Evolutionary conservation across 2,113 vertebrate species (phyloP).

Genomic region (Clarias magur): DNA sequence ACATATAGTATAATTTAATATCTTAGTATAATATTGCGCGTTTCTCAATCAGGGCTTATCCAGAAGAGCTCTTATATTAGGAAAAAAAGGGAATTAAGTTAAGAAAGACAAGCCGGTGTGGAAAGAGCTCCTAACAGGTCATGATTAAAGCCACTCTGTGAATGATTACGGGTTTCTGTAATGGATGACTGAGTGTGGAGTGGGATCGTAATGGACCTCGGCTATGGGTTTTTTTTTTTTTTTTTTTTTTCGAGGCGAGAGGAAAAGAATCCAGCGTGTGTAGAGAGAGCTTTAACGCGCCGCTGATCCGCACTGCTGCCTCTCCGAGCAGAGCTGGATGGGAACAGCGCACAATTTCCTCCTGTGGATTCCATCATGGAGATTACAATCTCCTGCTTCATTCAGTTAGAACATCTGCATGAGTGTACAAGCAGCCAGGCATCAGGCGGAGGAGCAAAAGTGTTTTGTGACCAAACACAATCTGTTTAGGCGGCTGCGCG

Average conservation of each 20-base stretch:
- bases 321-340: constrained; percentile 25
- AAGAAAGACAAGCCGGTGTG: not conserved
- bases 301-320: constrained; percentile 37
- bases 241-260: not conserved
- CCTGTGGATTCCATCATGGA: constrained; percentile 42
- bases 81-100: not conserved
- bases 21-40: not conserved
- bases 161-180: constrained; percentile 52
- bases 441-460: constrained; percentile 7
- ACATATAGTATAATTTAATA: too few species aligned
- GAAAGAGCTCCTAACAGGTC: not conserved
- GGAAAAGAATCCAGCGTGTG: constrained; percentile 3
- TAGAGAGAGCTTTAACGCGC: constrained; percentile 3
- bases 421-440: constrained; percentile 17
- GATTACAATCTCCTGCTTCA: constrained; percentile 58
- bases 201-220: constrained; percentile 17
- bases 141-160: constrained; percentile 36
- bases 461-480: not conserved
- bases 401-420: constrained; percentile 62
- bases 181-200: constrained; percentile 43
- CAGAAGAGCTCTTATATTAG: not conserved
- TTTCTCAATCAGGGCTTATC: not conserved
- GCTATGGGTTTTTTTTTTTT: not conserved
- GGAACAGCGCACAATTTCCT: constrained; percentile 33
- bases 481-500: not conserved